Base-by-base conservation (phyloP, 1,140 invertebrate species). In the Cardiocondyla obscurior region DNA sequence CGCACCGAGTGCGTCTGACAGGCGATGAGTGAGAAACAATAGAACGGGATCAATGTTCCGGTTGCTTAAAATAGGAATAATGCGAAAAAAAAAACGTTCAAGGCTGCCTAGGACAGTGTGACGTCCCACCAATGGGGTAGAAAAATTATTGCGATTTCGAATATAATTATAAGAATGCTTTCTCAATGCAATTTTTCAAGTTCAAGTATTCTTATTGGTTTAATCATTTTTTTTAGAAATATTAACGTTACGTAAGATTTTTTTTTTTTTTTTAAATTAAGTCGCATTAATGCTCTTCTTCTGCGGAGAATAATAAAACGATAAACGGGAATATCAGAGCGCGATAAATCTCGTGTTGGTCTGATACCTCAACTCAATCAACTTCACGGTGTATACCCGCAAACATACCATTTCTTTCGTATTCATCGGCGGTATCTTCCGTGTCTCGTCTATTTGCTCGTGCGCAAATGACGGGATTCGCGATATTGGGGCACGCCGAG, bases 61-160 rank as follows among this genome's bases (percentile, higher is more conserved):
- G 28, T 76, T 76, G 58, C 73, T 76, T 76, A 76, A 76, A 76
- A 76, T 76, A 76, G 42, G 42, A 46, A 64, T 36, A 49, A 64
- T 44, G 58, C 58, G 72, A 76, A 65, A 76, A 76, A 76, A 76
- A 65, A 76, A 76, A 76, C 16, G 73, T 33, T 33, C 30, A 58
- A 49, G 30, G 33, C 16, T 49, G 36, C 16, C 22, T 30, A 30
- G 36, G 44, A 44, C 33, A 16, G 36, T 28, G n/a, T 14, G 6
- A 44, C 22, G 16, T 44, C 25, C 12, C 36, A n/a, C n/a, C n/a
- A n/a, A n/a, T n/a, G n/a, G n/a, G 10, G 16, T 7, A 42, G n/a
- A 49, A 16, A 76, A 76, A 76, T 25, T 33, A 49, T 22, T 46
- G 16, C n/a, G 30, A 42, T 42, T 28, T 0, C 7, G 22, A 16